Conservation (phyloP, 1,140 invertebrate genomes). For the Drosophila mojavensis region DNA sequence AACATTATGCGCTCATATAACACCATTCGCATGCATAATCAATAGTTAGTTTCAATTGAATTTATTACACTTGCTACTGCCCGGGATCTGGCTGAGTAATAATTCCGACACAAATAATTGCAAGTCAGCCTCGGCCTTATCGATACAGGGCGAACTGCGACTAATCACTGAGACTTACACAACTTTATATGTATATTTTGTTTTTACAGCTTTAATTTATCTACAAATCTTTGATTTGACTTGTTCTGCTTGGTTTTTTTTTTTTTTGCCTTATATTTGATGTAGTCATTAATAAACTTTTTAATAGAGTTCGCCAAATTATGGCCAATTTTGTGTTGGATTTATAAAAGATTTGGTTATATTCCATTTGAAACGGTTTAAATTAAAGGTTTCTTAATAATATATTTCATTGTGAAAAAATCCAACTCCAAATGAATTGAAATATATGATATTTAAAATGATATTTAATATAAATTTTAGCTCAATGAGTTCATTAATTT, state of each 20-base stretch:
- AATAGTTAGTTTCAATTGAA: conserved; percentile 5
- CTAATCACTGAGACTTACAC: background rate
- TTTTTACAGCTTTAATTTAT: background rate
- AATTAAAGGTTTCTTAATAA: no score
- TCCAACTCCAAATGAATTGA: no score
- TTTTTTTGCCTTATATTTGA: background rate
- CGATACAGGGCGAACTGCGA: background rate
- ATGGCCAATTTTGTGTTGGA: no score
- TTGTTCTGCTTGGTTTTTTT: background rate
- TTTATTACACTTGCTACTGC: conserved; percentile 9
- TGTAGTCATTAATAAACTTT: background rate
- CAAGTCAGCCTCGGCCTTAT: conserved; percentile 32
- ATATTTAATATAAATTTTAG: no score
- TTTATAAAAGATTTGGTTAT: no score
- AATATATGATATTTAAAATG: no score
- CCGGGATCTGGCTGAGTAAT: background rate
- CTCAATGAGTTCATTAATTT: background rate
- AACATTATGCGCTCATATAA: background rate
- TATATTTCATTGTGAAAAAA: no score
- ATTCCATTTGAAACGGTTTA: no score
- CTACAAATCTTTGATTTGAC: background rate
- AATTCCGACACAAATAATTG: background rate
- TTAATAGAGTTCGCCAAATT: no score
- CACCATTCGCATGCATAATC: conserved; percentile 3
- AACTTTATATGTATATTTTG: background rate